These are phyloP conservation scores for Slavum lentiscoides DNA, from an alignment of 2,888 invertebrate species.

Conservation along the genomic window DNA sequence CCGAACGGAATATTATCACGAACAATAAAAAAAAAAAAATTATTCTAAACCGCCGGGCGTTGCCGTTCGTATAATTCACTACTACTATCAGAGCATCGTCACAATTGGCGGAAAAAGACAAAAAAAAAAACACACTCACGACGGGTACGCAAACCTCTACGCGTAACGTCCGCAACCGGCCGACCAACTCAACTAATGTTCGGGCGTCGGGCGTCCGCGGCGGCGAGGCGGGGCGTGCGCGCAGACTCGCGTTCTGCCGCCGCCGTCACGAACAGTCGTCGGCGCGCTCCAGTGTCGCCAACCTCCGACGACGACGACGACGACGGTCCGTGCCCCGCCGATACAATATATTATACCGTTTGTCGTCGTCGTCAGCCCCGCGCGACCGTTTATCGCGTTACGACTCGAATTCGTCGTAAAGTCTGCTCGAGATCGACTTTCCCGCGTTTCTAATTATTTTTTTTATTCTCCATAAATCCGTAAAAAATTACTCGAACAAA, in stretches of 20 bases:
- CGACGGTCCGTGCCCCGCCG: neutral
- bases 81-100: conserved; percentile 36
- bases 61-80: conserved; percentile 12
- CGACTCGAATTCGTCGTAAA: too few relatives aligned
- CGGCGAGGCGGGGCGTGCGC: conserved; percentile 36
- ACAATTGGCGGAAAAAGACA: neutral
- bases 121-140: too few relatives aligned
- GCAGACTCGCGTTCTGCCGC: conserved; percentile 36
- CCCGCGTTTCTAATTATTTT: too few relatives aligned
- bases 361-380: neutral
- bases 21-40: too few relatives aligned
- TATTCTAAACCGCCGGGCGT: conserved; percentile 18
- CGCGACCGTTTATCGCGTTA: too few relatives aligned
- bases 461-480: too few relatives aligned
- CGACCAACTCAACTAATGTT: conserved; percentile 51
- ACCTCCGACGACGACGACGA: neutral
- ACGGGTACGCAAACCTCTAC: neutral
- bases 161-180: conserved; percentile 48
- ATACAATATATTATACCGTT: neutral
- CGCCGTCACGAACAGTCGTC: conserved; percentile 30
- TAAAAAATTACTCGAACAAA: too few relatives aligned
- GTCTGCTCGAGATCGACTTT: too few relatives aligned
- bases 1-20: too few relatives aligned
- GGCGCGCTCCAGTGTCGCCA: conserved; percentile 38
- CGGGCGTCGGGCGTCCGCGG: conserved; percentile 39